Percentiles rank a stretch among this genome's conserved stretches.
These are phyloP conservation scores for Uropetala carovei DNA, from an alignment of 2,888 invertebrate species.

Conservation along the genomic window DNA sequence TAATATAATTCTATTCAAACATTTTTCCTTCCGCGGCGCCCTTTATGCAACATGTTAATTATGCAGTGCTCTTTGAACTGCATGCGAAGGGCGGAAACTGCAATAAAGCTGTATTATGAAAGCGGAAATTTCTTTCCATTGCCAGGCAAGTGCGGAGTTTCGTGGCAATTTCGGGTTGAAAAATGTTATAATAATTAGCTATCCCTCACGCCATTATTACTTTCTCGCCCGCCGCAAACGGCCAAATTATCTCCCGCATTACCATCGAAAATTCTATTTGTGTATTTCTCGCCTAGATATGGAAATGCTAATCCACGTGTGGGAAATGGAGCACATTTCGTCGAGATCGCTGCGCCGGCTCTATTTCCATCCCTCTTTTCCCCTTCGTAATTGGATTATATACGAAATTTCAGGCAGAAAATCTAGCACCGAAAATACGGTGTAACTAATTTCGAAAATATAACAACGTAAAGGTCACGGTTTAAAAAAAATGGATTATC, in stretches of 20 bases:
- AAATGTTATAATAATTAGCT: not conserved
- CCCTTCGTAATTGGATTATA: not conserved
- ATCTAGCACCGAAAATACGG: not conserved
- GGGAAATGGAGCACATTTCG: not conserved
- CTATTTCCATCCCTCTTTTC: not conserved
- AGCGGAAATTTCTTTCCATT: not conserved
- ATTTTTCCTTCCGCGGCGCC: too few species aligned
- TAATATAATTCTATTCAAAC: too few species aligned
- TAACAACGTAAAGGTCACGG: not conserved
- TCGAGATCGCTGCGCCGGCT: not conserved
- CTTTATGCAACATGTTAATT: too few species aligned
- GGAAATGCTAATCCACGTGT: conserved; percentile 20
- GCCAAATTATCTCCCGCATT: not conserved
- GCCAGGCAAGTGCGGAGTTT: not conserved
- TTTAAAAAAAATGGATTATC: not conserved
- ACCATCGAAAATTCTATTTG: not conserved
- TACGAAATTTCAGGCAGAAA: conserved; percentile 14
- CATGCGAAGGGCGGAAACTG: not conserved
- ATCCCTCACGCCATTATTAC: not conserved
- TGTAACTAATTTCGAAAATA: not conserved
- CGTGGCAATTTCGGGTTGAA: not conserved
- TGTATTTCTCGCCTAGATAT: conserved; percentile 22
- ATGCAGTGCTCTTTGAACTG: not conserved
- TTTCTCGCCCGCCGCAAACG: conserved; percentile 3
- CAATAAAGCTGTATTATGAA: not conserved